A percentile compares a stretch with the other conserved stretches of the same genome.
Conservation (phyloP, 2,113 vertebrate genomes). For the Rhynchomys soricoides region DNA sequence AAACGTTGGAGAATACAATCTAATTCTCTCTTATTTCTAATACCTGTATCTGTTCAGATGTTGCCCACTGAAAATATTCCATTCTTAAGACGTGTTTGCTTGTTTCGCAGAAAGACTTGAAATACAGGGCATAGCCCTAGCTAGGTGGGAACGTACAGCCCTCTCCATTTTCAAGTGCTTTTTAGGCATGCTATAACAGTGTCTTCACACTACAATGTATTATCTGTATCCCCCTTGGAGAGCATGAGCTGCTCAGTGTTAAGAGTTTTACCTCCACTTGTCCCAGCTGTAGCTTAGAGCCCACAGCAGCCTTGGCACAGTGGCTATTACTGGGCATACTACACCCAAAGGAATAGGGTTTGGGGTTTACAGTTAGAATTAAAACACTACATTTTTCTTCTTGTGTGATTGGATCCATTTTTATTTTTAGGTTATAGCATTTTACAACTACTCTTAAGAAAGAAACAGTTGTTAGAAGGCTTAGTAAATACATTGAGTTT, state of each 20-base stretch:
- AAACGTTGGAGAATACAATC: neutral
- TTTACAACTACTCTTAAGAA: neutral
- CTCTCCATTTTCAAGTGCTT: neutral
- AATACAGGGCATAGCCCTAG: neutral
- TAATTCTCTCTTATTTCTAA: neutral
- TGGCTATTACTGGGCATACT: too few species aligned
- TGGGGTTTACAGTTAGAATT: neutral
- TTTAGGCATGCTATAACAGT: neutral
- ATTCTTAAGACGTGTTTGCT: neutral
- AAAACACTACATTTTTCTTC: neutral
- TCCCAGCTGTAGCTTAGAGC: neutral
- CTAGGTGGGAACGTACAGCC: neutral
- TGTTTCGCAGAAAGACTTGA: neutral
- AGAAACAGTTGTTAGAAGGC: neutral
- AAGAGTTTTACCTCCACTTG: too few species aligned
- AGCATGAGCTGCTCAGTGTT: neutral
- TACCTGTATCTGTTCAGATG: neutral
- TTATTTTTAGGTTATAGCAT: conserved; percentile 20
- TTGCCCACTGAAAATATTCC: neutral
- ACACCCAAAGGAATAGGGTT: neutral
- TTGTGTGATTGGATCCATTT: neutral
- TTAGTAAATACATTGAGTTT: neutral
- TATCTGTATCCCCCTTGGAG: rapidly evolving
- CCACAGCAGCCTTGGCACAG: too few species aligned
- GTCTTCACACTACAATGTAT: neutral